Base-by-base conservation (phyloP, 2,888 invertebrate species). In the Brachyptera putata region DNA sequence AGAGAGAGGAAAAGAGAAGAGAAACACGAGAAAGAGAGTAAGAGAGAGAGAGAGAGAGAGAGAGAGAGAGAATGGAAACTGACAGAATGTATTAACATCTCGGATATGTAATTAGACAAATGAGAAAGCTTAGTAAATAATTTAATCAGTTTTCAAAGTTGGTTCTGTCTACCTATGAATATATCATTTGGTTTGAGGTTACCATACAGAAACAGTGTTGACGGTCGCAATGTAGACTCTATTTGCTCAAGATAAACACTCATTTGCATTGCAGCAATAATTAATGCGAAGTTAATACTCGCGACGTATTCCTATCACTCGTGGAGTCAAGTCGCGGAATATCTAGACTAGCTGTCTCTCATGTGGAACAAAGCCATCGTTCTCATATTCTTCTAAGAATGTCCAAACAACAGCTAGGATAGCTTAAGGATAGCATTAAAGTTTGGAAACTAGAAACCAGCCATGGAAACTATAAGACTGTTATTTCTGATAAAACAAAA, bases 71-170 rank as follows among this genome's bases (percentile, higher is more conserved):
- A 16, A 9, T 41, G 41, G n/a, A n/a, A n/a, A n/a, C n/a, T n/a
- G n/a, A n/a, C n/a, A 41, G 41, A 41, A 41, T 41, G 41, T 41
- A 41, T 41, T 21, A 13, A 21, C 41, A 18, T 21, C 18, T 16
- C 41, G 41, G 41, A 41, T 41, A 21, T 41, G 41, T 41, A 41
- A 41, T 41, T 41, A 41, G 41, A 41, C 41, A 41, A 41, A 41
- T 41, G 41, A 41, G 41, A 41, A 41, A 41, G 41, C 41, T 41
- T 41, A 21, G 16, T 41, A 21, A 41, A 41, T 41, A 41, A 41
- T 41, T 41, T 41, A 41, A 41, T 41, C 21, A 16, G 41, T 41
- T 41, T 41, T 41, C 41, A 41, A 41, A 41, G 41, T 41, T 41
- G 21, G 41, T 41, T 41, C 41, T 41, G 21, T 14, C 14, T 41